Base-by-base conservation (phyloP, 2,888 invertebrate genomes). In the Drosophila prostipennis region DNA sequence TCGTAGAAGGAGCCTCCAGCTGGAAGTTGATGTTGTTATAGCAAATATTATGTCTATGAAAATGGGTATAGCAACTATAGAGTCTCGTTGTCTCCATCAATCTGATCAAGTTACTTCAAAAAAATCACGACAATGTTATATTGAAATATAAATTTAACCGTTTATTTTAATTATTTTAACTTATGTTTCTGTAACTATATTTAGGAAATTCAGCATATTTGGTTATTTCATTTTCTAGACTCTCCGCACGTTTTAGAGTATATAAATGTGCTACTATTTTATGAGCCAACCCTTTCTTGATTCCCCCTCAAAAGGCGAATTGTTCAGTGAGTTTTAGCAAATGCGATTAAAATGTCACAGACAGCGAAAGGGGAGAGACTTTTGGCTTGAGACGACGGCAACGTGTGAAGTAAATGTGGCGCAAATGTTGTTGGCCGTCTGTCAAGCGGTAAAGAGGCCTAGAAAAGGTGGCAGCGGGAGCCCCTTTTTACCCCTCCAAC, bases 291-390 rank as follows among this genome's bases (percentile, higher is more conserved):
- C 34, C 23, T 16, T 36, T 65, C 61, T 69, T 51, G 56, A 14
- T 56, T 37, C 37, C 48, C 40, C 46, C 32, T 39, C 8, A 14
- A 48, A 40, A 42, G 79, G 74, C 76, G 90, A 90, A 90, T 89
- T 90, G 91, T 80, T 91, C 90, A 91, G 74, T 90, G 90, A 88
- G 88, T 90, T 89, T 91, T 79, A 89, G 91, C 89, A 90, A 90
- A 90, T 91, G 90, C 90, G 90, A 90, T 90, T 90, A 90, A 91
- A 90, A 90, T 91, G 90, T 91, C 91, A 81, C 70, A 36, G 54
- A 23, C 67, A 53, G 53, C 57, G 68, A 58, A 42, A 34, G 52
- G 52, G 65, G 54, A 73, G 74, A 79, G 89, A 84, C 90, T 87
- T 34, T 89, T 87, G 77, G 75, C 51, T 11, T n/a, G 29, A 55